Percentiles rank a stretch among this genome's conserved stretches.
Conservation (phyloP, 30 jellyfish, hydroid and myxozoan species). For the Clytia hemisphaerica region DNA sequence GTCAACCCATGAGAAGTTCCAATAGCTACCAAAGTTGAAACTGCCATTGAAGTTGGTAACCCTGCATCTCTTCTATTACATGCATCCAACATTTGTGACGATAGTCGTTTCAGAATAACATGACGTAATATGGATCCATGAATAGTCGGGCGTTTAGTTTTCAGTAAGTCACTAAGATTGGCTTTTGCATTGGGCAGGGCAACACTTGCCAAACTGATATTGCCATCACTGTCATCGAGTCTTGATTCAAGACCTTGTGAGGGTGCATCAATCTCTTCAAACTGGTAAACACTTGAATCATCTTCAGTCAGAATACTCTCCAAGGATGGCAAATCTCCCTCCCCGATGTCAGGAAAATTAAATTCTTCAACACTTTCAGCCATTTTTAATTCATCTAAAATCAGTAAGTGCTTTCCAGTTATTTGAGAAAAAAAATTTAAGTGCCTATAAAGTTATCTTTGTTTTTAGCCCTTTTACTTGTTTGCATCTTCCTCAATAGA, state of each 20-base stretch:
- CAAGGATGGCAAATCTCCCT: conserved; percentile 74
- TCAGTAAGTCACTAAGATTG: conserved; percentile 35
- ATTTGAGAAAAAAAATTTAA: too few species aligned
- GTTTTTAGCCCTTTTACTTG: too few species aligned
- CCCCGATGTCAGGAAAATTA: conserved; percentile 66
- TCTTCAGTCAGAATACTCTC: conserved; percentile 86
- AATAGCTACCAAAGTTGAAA: conserved; percentile 66
- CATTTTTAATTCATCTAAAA: too few species aligned
- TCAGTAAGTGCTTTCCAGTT: too few species aligned
- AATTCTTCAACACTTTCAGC: conserved; percentile 65
- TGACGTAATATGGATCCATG: conserved; percentile 96
- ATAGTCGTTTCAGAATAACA: conserved; percentile 76
- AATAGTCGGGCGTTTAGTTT: conserved; percentile 40
- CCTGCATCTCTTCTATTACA: conserved; percentile 98
- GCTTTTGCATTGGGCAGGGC: conserved; percentile 42
- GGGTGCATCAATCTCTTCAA: conserved; percentile 18
- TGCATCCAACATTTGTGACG: conserved; percentile 96
- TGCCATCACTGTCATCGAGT: conserved; percentile 41
- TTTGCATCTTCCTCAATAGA: too few species aligned
- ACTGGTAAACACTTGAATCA: conserved; percentile 48
- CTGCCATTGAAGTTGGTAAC: conserved; percentile 96
- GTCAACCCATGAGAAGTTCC: conserved; percentile 99
- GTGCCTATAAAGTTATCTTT: too few species aligned
- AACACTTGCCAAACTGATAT: conserved; percentile 30
- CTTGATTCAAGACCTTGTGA: neutral